These are phyloP conservation scores for Operophtera brumata DNA, from an alignment of 2,888 invertebrate species.

Conservation along the genomic window DNA sequence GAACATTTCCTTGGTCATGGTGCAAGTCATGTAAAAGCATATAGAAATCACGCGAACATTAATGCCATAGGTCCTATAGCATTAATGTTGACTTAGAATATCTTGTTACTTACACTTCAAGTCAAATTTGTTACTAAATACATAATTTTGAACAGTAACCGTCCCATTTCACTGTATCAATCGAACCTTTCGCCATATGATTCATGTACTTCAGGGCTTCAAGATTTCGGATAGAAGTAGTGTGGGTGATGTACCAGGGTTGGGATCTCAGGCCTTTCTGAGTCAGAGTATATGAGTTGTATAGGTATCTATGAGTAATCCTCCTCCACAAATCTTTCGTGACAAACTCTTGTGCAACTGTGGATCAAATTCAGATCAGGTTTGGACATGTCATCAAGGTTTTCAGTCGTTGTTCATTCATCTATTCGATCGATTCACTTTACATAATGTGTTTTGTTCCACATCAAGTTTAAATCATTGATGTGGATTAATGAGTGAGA, in stretches of 20 bases:
- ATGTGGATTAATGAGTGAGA: too few relatives aligned
- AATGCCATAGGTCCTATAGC: too few relatives aligned
- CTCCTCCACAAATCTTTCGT: conserved; percentile 42
- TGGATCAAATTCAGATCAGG: conserved; percentile 16
- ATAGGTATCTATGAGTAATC: conserved; percentile 52
- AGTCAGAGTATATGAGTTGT: conserved; percentile 43
- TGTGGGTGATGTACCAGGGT: conserved; percentile 50
- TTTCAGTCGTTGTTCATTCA: conserved; percentile 9
- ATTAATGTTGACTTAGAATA: too few relatives aligned
- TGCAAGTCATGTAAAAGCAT: conserved; percentile 6
- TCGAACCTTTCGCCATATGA: neutral
- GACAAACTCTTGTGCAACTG: conserved; percentile 30
- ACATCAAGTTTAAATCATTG: too few relatives aligned
- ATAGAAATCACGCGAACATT: conserved; percentile 3
- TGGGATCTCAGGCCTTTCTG: conserved; percentile 31
- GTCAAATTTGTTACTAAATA: neutral
- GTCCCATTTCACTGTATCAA: neutral
- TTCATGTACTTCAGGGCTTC: neutral
- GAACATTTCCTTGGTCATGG: conserved; percentile 16
- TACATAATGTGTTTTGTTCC: conserved; percentile 7
- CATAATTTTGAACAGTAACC: too few relatives aligned
- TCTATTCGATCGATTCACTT: conserved; percentile 3
- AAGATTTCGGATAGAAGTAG: conserved; percentile 2
- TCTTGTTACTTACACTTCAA: too few relatives aligned
- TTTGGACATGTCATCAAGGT: conserved; percentile 21